phyloP scores from a whole-genome alignment of 2,888 invertebrate species.

The Carabus problematicus region DNA sequence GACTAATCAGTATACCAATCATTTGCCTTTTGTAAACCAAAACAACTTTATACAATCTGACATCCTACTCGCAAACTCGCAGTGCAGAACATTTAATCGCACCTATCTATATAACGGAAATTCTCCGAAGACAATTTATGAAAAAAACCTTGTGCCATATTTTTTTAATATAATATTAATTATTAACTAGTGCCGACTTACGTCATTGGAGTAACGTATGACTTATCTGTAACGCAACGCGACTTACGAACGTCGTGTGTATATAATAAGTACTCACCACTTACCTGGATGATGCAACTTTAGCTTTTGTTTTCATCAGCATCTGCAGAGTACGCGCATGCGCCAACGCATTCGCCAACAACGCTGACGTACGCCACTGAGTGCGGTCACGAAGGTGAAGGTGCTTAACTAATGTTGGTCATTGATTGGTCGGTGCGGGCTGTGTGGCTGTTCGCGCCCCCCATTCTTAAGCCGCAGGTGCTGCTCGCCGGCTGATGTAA shows the following conservation, averaged over 20 bases:
- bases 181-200: constrained; percentile 18
- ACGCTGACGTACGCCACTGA: too few species aligned
- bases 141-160: constrained; percentile 30
- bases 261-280: background rate
- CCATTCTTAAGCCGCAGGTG: constrained; percentile 17
- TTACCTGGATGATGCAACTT: background rate
- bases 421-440: constrained; percentile 13
- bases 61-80: background rate
- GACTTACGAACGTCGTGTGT: too few species aligned
- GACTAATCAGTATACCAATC: too few species aligned
- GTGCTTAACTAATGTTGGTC: background rate
- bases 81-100: background rate
- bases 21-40: too few species aligned
- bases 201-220: constrained; percentile 9
- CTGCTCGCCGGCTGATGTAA: constrained; percentile 19
- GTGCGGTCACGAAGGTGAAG: background rate
- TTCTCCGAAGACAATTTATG: constrained; percentile 9
- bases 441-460: constrained; percentile 39
- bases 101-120: background rate
- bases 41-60: background rate
- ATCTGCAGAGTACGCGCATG: background rate
- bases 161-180: constrained; percentile 7
- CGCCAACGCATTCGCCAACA: too few species aligned
- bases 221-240: constrained; percentile 7
- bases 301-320: constrained; percentile 1